These are phyloP conservation scores for Caretta caretta DNA, from an alignment of 2,113 vertebrate species.

Conservation along the genomic window DNA sequence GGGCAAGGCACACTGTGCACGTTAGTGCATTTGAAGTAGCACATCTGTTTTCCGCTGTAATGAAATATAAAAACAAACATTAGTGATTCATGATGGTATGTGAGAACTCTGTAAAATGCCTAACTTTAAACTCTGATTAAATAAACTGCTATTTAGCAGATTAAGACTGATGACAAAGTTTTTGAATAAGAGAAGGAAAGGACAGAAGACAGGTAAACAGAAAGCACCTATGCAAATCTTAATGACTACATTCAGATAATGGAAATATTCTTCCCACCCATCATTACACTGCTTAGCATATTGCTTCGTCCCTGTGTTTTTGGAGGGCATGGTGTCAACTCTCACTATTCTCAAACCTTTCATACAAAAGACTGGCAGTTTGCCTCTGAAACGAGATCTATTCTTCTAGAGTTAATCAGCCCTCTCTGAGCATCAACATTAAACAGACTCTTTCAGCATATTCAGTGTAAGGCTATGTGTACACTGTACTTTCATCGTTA, in stretches of 20 bases:
- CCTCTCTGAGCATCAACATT: neutral
- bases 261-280: neutral
- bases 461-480: neutral
- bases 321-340: neutral
- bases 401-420: neutral
- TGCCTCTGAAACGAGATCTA: neutral
- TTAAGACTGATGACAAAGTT: conserved; percentile 25
- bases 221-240: neutral
- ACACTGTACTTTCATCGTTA: no score
- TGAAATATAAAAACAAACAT: conserved; percentile 61
- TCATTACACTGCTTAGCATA: neutral
- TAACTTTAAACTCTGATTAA: conserved; percentile 56
- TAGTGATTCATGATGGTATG: conserved; percentile 37
- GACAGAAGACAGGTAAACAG: neutral
- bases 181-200: conserved; percentile 35
- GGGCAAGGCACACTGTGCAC: conserved; percentile 89
- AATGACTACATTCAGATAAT: neutral
- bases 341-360: neutral
- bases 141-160: conserved; percentile 50
- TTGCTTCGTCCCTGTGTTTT: conserved; percentile 15
- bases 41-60: conserved; percentile 89
- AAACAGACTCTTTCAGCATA: neutral
- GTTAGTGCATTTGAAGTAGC: conserved; percentile 82
- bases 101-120: conserved; percentile 45
- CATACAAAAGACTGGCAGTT: neutral